Evolutionary conservation across 2,888 invertebrate species (phyloP), one percentile per base, ranked within the genome.

Genomic region (Himalopsyche kuldschensis): DNA sequence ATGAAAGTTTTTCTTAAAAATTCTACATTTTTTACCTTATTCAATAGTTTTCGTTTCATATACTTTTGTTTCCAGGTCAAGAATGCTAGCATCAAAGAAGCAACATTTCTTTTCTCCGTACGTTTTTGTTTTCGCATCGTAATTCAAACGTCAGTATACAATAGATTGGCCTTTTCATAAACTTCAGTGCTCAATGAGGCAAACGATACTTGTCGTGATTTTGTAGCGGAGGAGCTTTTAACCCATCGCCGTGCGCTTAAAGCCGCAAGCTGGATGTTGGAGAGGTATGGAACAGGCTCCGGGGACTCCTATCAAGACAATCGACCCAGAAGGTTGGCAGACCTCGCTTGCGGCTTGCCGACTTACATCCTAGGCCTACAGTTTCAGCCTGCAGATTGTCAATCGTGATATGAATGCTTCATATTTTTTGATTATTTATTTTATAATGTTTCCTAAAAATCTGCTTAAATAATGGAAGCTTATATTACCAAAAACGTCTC

Each of bases 271-370:
- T 69, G 69, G 30, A 69, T 27, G 69, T 27, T 27, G 27, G 69
- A 69, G 55, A 55, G 55, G 69, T 69, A 69, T 27, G 69, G 69
- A 69, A 30, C 69, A 24, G 69, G 69, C 27, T 69, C 69, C 69
- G 69, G 69, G 69, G 69, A 69, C 69, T 69, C 69, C 69, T 69
- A 69, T 69, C 69, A 69, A 69, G 69, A 69, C 69, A 69, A 69
- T 69, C 69, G 69, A 69, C 69, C 69, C 69, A 69, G 69, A 69
- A 69, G 69, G 69, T 69, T 69, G 69, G 69, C 69, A 27, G 30
- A 69, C 69, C 69, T 27, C 69, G 69, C 69, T 69, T 69, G 69
- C 30, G 69, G 69, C 69, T 69, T 69, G 69, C 69, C 69, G 27
- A 69, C 69, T 69, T 69, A 69, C 69, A 69, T 69, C 69, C 69